A percentile compares a stretch with the other conserved stretches of the same genome.
phyloP scores from a whole-genome alignment of 2,888 invertebrate genomes.

The Steinernema carpocapsae region DNA sequence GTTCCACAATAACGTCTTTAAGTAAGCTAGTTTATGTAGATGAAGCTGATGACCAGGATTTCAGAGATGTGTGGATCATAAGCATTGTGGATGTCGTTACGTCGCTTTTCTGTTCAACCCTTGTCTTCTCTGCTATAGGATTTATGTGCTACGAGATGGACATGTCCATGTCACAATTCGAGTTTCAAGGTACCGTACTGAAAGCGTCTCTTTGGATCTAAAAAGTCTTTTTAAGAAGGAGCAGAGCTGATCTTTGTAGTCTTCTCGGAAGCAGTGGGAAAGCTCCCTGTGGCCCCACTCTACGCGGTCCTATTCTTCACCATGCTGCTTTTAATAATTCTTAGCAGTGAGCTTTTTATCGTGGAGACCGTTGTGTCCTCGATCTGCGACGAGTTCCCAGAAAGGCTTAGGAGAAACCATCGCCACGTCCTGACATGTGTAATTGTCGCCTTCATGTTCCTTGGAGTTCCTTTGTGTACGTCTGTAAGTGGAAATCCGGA shows the following conservation, averaged over 20 bases:
- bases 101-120: constrained; percentile 81
- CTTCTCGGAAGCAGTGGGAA: constrained; percentile 82
- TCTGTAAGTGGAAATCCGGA: constrained; percentile 49
- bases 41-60: constrained; percentile 14
- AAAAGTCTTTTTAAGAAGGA: no score
- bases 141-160: constrained; percentile 80
- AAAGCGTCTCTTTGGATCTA: no score
- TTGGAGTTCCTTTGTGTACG: constrained; percentile 65
- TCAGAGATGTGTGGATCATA: constrained; percentile 79
- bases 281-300: constrained; percentile 80
- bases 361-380: constrained; percentile 74
- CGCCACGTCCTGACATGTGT: constrained; percentile 62
- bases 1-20: constrained; percentile 82
- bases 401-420: constrained; percentile 67
- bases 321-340: constrained; percentile 70
- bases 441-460: constrained; percentile 59
- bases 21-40: constrained; percentile 72
- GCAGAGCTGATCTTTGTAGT: constrained; percentile 79
- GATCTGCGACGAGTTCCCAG: constrained; percentile 72
- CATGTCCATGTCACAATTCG: constrained; percentile 71
- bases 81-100: constrained; percentile 80
- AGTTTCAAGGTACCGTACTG: no score
- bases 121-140: constrained; percentile 83
- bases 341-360: constrained; percentile 70
- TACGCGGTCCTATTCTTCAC: constrained; percentile 84